These are phyloP conservation scores for Vanessa atalanta DNA, from an alignment of 1,140 invertebrate species.

Conservation along the genomic window DNA sequence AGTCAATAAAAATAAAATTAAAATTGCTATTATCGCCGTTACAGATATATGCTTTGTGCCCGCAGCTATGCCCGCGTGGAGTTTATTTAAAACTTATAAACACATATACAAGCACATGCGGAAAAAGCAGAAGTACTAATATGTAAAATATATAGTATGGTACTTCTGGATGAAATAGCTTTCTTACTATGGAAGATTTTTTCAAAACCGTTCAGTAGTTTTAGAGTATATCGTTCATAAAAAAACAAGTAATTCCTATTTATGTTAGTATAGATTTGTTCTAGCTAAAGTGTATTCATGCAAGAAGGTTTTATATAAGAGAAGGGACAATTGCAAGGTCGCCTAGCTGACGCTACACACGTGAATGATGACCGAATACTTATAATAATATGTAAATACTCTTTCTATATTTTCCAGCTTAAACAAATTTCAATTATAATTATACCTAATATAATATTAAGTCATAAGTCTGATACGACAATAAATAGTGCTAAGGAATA, in stretches of 20 bases:
- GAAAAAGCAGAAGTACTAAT: no score
- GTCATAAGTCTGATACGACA: slow-evolving; percentile 2
- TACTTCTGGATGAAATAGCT: no score
- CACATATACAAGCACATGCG: no score
- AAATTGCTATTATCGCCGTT: no score
- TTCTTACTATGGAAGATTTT: no score
- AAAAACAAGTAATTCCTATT: not conserved
- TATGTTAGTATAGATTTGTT: not conserved
- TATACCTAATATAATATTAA: not conserved
- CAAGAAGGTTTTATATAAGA: slow-evolving; percentile 1
- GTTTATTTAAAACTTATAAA: no score
- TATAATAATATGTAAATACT: not conserved
- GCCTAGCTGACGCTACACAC: slow-evolving; percentile 1
- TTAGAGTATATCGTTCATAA: not conserved
- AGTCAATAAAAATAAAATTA: no score
- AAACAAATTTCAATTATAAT: not conserved
- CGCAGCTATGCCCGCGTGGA: no score
- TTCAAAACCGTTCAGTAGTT: no score
- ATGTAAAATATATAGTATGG: no score
- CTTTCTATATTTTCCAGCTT: not conserved
- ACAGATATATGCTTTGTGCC: no score
- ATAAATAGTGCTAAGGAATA: slow-evolving; percentile 27
- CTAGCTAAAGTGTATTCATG: not conserved
- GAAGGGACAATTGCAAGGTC: slow-evolving; percentile 7
- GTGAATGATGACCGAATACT: not conserved